Base-by-base conservation (phyloP, 2,888 invertebrate species). In the Cantharis rustica region DNA sequence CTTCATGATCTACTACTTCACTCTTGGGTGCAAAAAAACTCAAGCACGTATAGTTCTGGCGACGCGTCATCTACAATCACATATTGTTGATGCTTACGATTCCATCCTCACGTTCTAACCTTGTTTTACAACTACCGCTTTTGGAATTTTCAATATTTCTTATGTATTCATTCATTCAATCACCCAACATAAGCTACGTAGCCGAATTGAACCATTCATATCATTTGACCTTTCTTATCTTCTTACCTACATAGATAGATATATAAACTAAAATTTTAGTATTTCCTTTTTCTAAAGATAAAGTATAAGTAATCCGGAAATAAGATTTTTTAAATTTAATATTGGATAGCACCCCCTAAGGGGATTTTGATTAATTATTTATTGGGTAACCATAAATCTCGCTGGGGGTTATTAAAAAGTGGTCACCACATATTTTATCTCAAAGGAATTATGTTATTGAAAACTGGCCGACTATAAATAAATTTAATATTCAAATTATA, bases 131-230 rank as follows among this genome's bases (percentile, higher is more conserved):
- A 69, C 71, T 73, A 71, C 74, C 77, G 47, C n/a, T 47, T 47
- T 47, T 47, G 23, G 64, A n/a, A 15, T 66, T 66, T 66, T 66
- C 64, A 20, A 20, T 66, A 66, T 66, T 23, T 66, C 64, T 66
- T 20, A 76, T 73, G 71, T 47, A 62, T 16, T 70, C 74, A 78
- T 76, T 78, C 78, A 69, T 75, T 77, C 75, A 77, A 76, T 79
- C 75, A 68, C 72, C 72, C 62, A 68, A 75, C 75, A 69, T 64
- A 62, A 69, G 75, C 79, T 74, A 78, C 75, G 79, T 79, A 78
- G 79, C 78, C 80, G 74, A 79, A 77, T 80, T 74, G 75, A 61
- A 71, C 75, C 26, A 68, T 68, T 73, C 73, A 26, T 61, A 68
- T 27, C 72, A 68, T 75, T 75, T 69, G 63, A 75, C 68, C 75